Conservation (phyloP, 2,888 invertebrate species). For the Monopis laevigella region DNA sequence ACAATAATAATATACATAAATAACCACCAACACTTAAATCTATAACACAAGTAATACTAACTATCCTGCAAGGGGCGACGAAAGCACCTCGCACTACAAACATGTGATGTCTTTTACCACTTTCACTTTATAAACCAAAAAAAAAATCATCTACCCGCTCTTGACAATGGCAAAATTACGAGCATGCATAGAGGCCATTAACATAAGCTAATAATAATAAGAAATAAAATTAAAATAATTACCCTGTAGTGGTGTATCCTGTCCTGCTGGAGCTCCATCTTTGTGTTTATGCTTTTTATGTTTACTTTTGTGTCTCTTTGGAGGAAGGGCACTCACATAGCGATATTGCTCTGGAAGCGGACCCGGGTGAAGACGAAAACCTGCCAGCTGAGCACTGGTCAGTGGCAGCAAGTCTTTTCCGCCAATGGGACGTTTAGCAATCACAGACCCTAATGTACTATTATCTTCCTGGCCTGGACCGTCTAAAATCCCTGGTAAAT, state of each 20-base stretch:
- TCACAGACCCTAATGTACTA: slow-evolving; percentile 91
- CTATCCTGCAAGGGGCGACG: no score
- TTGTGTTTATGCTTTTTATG: slow-evolving; percentile 96
- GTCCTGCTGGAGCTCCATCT: slow-evolving; percentile 81
- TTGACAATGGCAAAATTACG: no score
- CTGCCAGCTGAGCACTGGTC: slow-evolving; percentile 87
- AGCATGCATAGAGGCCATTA: no score
- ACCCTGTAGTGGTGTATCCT: slow-evolving; percentile 79
- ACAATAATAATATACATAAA: no score
- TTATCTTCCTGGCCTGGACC: slow-evolving; percentile 83
- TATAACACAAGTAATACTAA: no score
- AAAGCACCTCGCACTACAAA: no score
- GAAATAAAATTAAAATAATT: slow-evolving; percentile 15
- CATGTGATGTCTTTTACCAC: no score
- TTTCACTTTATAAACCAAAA: no score
- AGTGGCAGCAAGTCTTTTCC: slow-evolving; percentile 86
- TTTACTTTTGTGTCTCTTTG: slow-evolving; percentile 94
- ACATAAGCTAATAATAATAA: no score
- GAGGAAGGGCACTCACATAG: slow-evolving; percentile 89
- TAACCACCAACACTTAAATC: no score
- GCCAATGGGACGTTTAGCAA: slow-evolving; percentile 94
- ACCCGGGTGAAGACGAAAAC: slow-evolving; percentile 94
- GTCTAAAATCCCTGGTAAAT: slow-evolving; percentile 94
- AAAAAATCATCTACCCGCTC: no score
- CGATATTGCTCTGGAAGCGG: slow-evolving; percentile 96